Evolutionary conservation across 2,113 vertebrate species (phyloP), one percentile per base, ranked within the genome.

Genomic region (Pithys albifrons): DNA sequence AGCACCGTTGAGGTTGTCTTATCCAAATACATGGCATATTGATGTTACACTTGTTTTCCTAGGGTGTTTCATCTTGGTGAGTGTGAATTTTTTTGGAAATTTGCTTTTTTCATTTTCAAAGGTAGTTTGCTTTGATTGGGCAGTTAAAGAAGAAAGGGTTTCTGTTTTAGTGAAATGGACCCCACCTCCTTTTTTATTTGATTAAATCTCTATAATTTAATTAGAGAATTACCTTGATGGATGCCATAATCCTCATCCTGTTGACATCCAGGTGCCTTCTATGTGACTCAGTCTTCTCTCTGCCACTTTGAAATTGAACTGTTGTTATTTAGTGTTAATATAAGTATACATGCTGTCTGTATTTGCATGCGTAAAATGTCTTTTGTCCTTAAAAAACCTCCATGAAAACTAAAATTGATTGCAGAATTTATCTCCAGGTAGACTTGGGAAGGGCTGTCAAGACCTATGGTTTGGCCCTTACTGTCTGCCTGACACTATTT

Each of bases 21-120:
- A 45, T 87, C 41, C 33, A 74, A 67, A 29, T 45, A 39, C 22
- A 7, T 15, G 14, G 4, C 33, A 45, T 52, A n/a, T 7, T 69
- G 37, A 74, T n/a, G 9, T 81, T 88, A 25, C 46, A 31, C 4
- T 48, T 85, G 10, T 83, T 88, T 88, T 86, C 5, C 12, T 72
- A 35, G 25, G 22, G 15, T 71, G 16, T 19, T 85, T 91, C 4
- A 8, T 82, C 45, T 78, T 9, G 4, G 14, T 39, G 75, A 58
- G 8, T 22, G 7, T n/a, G 48, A 5, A 14, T 0, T 14, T 19
- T 66, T 84, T 90, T 0, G 0, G 12, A 75, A 41, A 43, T 14
- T 15, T 8, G 4, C 1, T 52, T 67, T 82, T 74, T 43, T 43
- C 7, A 5, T 85, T 89, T 76, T 73, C 24, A 14, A 18, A 22